phyloP scores from a whole-genome alignment of 2,113 vertebrate species.

The Lophotis ruficrista region DNA sequence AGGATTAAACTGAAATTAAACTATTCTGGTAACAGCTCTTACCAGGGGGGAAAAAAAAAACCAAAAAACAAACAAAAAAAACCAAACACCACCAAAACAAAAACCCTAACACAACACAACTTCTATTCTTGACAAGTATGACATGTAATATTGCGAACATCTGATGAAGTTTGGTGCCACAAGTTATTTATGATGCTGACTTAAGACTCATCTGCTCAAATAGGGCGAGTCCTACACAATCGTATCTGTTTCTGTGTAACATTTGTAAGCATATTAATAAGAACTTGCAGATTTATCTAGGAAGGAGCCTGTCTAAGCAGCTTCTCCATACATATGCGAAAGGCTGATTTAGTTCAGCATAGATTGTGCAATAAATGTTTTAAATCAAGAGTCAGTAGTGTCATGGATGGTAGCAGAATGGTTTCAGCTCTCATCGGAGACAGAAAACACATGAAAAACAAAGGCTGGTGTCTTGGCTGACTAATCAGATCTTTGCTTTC shows the following conservation, averaged over 20 bases:
- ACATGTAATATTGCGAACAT: accelerated
- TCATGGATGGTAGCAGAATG: neutral
- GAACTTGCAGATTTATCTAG: neutral
- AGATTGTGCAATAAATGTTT: neutral
- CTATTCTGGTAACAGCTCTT: neutral
- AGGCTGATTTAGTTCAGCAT: neutral
- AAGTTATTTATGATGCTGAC: neutral
- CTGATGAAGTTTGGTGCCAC: neutral
- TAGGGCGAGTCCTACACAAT: neutral
- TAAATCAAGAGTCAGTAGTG: neutral
- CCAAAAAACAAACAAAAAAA: too few relatives aligned
- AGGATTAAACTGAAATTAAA: neutral
- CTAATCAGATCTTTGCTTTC: neutral
- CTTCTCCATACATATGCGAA: neutral
- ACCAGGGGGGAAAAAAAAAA: too few relatives aligned
- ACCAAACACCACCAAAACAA: too few relatives aligned
- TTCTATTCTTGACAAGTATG: neutral
- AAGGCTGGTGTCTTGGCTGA: neutral
- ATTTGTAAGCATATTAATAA: neutral
- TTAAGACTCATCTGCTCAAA: neutral
- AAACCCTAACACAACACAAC: too few relatives aligned
- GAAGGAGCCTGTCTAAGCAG: neutral
- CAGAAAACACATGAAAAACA: neutral
- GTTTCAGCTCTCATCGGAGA: neutral
- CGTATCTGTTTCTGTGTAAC: neutral